Conservation (phyloP, 2,888 invertebrate species). For the Gasteruption jaculator region DNA sequence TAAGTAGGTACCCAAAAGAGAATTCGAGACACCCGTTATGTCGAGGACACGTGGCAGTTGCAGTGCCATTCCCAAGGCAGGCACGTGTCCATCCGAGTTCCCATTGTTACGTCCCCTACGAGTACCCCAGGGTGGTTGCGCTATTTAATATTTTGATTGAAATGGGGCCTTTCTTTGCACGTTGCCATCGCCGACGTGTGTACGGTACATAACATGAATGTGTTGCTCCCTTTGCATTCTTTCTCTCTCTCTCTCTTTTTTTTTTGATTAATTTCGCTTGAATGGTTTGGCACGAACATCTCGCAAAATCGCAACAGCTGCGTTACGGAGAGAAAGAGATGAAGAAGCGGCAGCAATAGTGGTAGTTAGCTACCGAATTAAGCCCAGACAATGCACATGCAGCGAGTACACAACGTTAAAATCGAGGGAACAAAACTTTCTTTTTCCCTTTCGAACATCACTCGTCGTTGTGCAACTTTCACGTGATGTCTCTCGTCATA, state of each 20-base stretch:
- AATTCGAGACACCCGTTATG: slow-evolving; percentile 32
- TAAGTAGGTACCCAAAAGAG: no score
- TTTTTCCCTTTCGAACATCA: no score
- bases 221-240: no score
- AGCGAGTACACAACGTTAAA: no score
- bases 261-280: slow-evolving; percentile 37
- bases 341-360: slow-evolving; percentile 29
- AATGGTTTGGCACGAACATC: slow-evolving; percentile 16
- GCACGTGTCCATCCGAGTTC: slow-evolving; percentile 35
- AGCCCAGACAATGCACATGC: no score
- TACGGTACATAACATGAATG: slow-evolving; percentile 16
- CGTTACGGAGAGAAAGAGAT: slow-evolving; percentile 1
- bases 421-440: no score
- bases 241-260: no score
- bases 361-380: no score
- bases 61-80: slow-evolving; percentile 37
- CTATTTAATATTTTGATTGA: slow-evolving; percentile 43
- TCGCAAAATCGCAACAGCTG: slow-evolving; percentile 25
- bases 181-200: slow-evolving; percentile 11
- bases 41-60: slow-evolving; percentile 39
- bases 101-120: slow-evolving; percentile 21
- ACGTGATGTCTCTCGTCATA: no score
- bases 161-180: slow-evolving; percentile 18
- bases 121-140: slow-evolving; percentile 21
- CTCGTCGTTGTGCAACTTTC: no score